phyloP scores from a whole-genome alignment of 2,888 invertebrate genomes.

The Rhyacophila evoluta region DNA sequence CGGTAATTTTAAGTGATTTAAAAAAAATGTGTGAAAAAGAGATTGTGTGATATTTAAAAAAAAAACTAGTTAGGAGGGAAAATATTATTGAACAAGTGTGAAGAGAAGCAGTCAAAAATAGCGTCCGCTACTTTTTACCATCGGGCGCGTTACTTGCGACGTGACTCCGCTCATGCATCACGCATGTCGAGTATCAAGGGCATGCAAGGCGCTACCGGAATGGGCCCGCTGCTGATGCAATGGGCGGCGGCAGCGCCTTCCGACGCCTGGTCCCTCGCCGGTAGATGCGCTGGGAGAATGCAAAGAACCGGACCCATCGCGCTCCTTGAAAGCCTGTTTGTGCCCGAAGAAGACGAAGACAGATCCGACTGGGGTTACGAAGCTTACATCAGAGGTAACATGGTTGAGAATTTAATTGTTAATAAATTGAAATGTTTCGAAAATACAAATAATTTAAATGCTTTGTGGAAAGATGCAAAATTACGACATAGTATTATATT shows the following conservation, averaged over 20 bases:
- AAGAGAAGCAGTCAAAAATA: not conserved
- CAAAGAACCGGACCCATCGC: conserved; percentile 65
- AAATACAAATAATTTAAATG: too few species aligned
- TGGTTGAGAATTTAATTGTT: too few species aligned
- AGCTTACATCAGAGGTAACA: conserved; percentile 43
- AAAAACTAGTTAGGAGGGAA: too few species aligned
- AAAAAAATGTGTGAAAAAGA: too few species aligned
- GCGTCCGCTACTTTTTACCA: conserved; percentile 49
- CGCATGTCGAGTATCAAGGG: conserved; percentile 26
- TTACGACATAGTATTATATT: too few species aligned
- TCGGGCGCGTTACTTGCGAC: conserved; percentile 50
- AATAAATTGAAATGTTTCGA: too few species aligned
- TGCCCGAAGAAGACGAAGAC: conserved; percentile 62
- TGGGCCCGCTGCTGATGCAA: conserved; percentile 70
- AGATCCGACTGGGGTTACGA: conserved; percentile 49
- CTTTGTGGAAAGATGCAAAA: too few species aligned
- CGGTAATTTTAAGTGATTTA: too few species aligned
- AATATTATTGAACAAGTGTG: not conserved
- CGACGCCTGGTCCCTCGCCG: conserved; percentile 72
- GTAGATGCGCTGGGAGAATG: conserved; percentile 72
- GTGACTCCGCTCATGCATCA: conserved; percentile 36
- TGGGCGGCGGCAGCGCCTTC: conserved; percentile 74
- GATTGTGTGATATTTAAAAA: too few species aligned
- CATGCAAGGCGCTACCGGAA: conserved; percentile 56
- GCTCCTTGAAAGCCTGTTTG: conserved; percentile 78